A percentile compares a stretch with the other conserved stretches of the same genome.
Evolutionary conservation across 2,797 vertebrate species (phyloP).

Genomic region (Hirundo rustica): DNA sequence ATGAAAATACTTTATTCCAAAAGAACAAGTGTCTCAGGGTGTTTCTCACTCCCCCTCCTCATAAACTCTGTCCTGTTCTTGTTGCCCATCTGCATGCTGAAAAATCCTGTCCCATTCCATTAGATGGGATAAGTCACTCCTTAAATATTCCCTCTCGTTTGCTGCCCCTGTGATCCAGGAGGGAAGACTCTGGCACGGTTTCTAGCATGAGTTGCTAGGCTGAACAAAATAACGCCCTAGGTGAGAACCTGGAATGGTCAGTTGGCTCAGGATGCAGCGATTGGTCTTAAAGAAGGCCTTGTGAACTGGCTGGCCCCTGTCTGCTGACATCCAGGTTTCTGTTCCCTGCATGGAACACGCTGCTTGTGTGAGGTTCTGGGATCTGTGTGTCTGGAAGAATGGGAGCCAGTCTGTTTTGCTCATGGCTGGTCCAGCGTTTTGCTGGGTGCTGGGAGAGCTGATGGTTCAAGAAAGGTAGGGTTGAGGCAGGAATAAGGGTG

Average conservation of each 20-base stretch:
- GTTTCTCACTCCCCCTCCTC: neutral
- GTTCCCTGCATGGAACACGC: neutral
- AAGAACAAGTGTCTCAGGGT: neutral
- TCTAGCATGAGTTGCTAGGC: neutral
- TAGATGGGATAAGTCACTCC: neutral
- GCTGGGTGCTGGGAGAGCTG: neutral
- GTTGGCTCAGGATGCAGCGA: neutral
- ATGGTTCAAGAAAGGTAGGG: neutral
- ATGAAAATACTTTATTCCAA: neutral
- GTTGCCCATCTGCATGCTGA: neutral
- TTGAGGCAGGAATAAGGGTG: neutral
- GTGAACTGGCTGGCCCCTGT: neutral
- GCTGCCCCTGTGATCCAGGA: neutral
- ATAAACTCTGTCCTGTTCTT: neutral
- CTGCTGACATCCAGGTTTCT: neutral
- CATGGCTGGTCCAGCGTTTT: neutral
- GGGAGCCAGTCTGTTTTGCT: neutral
- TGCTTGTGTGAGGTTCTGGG: neutral
- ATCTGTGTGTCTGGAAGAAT: neutral
- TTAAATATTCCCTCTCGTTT: neutral
- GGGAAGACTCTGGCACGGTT: neutral
- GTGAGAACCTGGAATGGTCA: neutral
- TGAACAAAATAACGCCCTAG: neutral
- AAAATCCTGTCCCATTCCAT: neutral
- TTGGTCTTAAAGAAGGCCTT: neutral